Conservation (phyloP, 2,113 vertebrate genomes). For the Tragelaphus buxtoni region DNA sequence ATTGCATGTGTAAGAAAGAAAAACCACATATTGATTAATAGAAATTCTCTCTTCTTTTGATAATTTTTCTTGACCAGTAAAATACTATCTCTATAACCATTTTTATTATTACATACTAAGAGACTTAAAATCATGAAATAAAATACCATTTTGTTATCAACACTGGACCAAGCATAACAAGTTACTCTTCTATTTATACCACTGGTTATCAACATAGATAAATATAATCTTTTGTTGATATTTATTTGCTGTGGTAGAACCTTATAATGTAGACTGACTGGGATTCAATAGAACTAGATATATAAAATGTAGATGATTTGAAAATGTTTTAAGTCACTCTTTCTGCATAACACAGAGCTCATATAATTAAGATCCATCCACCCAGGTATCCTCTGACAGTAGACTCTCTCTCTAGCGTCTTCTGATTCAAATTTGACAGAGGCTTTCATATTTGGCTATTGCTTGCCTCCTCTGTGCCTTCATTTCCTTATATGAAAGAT, state of each 20-base stretch:
- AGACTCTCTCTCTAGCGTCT: background rate
- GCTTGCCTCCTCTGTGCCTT: background rate
- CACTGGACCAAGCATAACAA: background rate
- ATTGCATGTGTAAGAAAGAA: background rate
- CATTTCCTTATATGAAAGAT: background rate
- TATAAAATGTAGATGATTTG: background rate
- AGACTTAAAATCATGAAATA: conserved; percentile 8
- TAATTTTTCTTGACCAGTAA: background rate
- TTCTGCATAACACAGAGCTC: background rate
- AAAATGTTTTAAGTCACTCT: background rate
- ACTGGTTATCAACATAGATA: background rate
- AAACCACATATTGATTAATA: background rate
- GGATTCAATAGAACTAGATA: background rate
- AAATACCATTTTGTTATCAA: background rate
- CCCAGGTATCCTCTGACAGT: background rate
- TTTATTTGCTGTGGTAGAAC: background rate
- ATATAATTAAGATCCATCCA: background rate
- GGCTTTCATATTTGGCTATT: background rate
- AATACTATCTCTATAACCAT: background rate
- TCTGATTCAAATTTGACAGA: background rate
- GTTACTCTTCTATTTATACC: background rate
- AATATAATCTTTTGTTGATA: background rate
- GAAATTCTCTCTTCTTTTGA: background rate
- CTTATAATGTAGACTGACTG: background rate
- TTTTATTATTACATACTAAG: background rate